Evolutionary conservation across 1,140 invertebrate species (phyloP).

Genomic region (Drosophila tropicalis): DNA sequence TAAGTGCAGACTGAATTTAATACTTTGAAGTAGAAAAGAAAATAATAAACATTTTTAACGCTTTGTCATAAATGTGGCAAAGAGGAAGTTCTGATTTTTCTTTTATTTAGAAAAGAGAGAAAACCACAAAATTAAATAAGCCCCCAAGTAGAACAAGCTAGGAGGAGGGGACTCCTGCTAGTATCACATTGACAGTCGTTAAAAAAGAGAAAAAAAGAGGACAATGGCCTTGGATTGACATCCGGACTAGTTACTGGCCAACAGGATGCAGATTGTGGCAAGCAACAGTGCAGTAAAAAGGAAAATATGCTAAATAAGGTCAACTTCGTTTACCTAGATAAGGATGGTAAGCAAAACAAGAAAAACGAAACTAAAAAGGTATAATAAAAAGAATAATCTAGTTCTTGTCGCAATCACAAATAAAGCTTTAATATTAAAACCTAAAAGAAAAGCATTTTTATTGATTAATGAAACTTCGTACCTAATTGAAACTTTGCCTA

Average conservation of each 20-base stretch:
- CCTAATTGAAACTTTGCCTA: too few relatives aligned
- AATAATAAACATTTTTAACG: conserved; percentile 12
- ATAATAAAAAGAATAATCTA: neutral
- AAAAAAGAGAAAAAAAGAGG: neutral
- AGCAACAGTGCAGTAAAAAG: neutral
- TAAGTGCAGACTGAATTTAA: neutral
- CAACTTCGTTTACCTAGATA: conserved; percentile 7
- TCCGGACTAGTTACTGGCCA: conserved; percentile 2
- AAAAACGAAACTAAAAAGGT: neutral
- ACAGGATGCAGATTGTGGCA: conserved; percentile 4
- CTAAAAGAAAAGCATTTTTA: too few relatives aligned
- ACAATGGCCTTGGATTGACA: conserved; percentile 7
- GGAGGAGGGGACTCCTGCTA: neutral
- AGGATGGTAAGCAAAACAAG: neutral
- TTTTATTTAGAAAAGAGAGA: neutral
- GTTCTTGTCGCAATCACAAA: neutral
- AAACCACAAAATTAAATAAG: conserved; percentile 3
- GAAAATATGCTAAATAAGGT: neutral
- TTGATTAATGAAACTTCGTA: neutral
- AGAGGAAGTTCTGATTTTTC: neutral
- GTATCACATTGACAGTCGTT: conserved; percentile 8
- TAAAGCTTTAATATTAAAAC: too few relatives aligned
- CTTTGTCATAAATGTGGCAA: conserved; percentile 3
- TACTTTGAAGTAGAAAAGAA: neutral
- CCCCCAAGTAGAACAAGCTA: neutral